These are phyloP conservation scores for Archivesica marissinica DNA, from an alignment of 1,140 invertebrate genomes.

Conservation along the genomic window DNA sequence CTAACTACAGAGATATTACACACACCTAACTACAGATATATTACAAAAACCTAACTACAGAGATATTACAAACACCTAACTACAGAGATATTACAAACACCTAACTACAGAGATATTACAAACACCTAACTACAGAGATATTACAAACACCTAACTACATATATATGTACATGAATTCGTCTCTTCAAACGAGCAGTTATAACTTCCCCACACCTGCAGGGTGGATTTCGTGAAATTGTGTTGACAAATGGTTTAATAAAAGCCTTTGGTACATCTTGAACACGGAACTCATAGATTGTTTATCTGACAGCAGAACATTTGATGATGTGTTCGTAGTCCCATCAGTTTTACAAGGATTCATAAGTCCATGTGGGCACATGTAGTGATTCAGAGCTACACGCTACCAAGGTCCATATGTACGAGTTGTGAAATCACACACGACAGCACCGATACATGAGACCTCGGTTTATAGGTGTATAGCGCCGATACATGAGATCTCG, in stretches of 20 bases:
- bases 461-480: too few relatives aligned
- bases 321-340: background rate
- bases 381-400: background rate
- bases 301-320: slow-evolving; percentile 16
- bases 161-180: slow-evolving; percentile 60
- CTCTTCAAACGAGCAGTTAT: slow-evolving; percentile 39
- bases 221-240: slow-evolving; percentile 43
- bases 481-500: too few relatives aligned
- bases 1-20: slow-evolving; percentile 48
- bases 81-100: slow-evolving; percentile 50
- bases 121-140: slow-evolving; percentile 29
- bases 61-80: slow-evolving; percentile 18
- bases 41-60: slow-evolving; percentile 57
- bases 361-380: background rate
- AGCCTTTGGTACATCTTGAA: slow-evolving; percentile 13
- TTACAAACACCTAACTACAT: slow-evolving; percentile 55
- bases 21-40: slow-evolving; percentile 26
- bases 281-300: slow-evolving; percentile 34
- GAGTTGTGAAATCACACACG: too few relatives aligned
- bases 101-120: slow-evolving; percentile 48
- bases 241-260: slow-evolving; percentile 53
- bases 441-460: too few relatives aligned
- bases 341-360: background rate
- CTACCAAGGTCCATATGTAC: background rate
- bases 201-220: slow-evolving; percentile 60